Evolutionary conservation across 2,113 vertebrate genomes (phyloP), one percentile per base, ranked within the genome.

Genomic region (Mobula hypostoma): DNA sequence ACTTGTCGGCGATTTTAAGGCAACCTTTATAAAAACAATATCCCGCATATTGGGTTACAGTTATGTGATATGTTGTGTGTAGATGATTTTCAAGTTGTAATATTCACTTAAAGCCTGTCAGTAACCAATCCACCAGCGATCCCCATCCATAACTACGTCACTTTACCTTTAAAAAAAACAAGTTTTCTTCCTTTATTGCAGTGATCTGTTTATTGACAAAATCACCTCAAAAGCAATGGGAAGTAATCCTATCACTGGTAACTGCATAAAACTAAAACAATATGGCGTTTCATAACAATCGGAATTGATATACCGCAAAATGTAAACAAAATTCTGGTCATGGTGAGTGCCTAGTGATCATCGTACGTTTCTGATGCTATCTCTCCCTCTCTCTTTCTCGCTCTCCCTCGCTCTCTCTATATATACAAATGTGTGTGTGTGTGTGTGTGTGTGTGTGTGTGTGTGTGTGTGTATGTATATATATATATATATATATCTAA

Each of bases 11-110:
- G 72, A 93, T 93, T 74, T 93, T 93, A 19, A 74, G 36, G 68
- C 12, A 93, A 93, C 66, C 1, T 72, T 32, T 14, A 80, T 36
- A 32, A 40, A 70, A 85, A 74, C 1, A 66, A 4, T 93, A 93
- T 93, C 32, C 68, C 32, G 2, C 24, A 48, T 93, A 93, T 72
- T 93, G 48, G 90, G 19, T 93, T 72, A 72, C 90, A 14, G 90
- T 27, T 93, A 93, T 29, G 66, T 72, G 66, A 74, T 48, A 93
- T 36, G 14, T 74, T 48, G 90, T 14, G 90, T 14, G 90, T 68
- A 48, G 68, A 48, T 68, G 24, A 72, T 72, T 93, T 93, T 74
- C 63, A 93, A 93, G 68, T 74, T 93, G 32, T 93, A 74, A 74
- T 74, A 72, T 72, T 68, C 66, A 19, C 58, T 48, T 27, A n/a